Evolutionary conservation across 1,140 invertebrate species (phyloP).

Genomic region (Popillia japonica): DNA sequence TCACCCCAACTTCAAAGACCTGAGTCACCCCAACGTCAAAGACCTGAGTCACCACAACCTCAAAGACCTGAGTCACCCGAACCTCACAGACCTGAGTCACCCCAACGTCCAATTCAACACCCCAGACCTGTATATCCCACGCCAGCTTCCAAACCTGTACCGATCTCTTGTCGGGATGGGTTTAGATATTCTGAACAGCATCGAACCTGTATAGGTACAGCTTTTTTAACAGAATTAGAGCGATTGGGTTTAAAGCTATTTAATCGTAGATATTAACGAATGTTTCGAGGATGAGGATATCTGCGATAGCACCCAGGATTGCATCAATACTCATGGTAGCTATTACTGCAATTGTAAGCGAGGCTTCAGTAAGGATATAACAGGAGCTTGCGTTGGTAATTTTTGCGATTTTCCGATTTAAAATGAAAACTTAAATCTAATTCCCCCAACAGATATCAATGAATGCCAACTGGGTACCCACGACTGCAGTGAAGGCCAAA

Average conservation of each 20-base stretch:
- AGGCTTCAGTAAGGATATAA: slow-evolving; percentile 74
- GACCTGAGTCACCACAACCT: too few species aligned
- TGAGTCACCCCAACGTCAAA: too few species aligned
- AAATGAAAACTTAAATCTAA: too few species aligned
- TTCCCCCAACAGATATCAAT: slow-evolving; percentile 65
- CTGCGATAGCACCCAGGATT: slow-evolving; percentile 74
- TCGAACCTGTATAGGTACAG: slow-evolving; percentile 56
- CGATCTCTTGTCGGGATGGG: slow-evolving; percentile 51
- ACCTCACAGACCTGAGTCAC: slow-evolving; percentile 44
- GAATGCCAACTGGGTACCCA: slow-evolving; percentile 68
- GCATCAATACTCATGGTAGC: slow-evolving; percentile 79
- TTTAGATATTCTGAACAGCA: slow-evolving; percentile 52
- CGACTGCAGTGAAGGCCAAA: slow-evolving; percentile 71
- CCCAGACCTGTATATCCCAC: too few species aligned
- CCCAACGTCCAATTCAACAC: slow-evolving; percentile 43
- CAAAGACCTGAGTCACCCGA: slow-evolving; percentile 56
- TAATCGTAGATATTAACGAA: slow-evolving; percentile 78
- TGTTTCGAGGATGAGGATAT: slow-evolving; percentile 70
- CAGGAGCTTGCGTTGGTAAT: slow-evolving; percentile 75
- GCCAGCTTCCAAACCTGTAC: slow-evolving; percentile 22
- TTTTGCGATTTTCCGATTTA: too few species aligned
- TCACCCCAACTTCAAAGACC: neutral
- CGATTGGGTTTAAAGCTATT: neutral
- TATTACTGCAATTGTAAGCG: slow-evolving; percentile 81
- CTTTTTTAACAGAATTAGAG: slow-evolving; percentile 41